Percentiles rank a stretch among this genome's conserved stretches.
These are phyloP conservation scores for Myotis davidii DNA, from an alignment of 2,113 vertebrate species.

Conservation along the genomic window DNA sequence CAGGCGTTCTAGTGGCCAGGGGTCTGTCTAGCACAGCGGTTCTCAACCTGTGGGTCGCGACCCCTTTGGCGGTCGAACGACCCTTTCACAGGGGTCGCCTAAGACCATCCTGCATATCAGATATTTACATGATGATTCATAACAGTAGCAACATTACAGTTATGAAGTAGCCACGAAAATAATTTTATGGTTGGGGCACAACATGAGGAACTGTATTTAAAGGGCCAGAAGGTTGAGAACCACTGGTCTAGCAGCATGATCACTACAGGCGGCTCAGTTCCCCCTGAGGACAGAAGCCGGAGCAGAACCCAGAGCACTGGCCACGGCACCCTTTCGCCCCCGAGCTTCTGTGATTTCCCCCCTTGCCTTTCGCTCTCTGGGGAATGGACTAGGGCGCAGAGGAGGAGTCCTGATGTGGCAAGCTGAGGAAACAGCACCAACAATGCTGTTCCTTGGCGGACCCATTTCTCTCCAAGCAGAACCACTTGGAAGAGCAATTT, in stretches of 20 bases:
- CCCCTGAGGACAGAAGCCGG: background rate
- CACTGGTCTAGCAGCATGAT: no score
- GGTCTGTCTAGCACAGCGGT: background rate
- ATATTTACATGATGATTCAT: no score
- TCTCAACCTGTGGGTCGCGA: no score
- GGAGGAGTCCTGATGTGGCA: background rate
- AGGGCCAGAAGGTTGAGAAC: no score
- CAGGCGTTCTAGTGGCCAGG: background rate
- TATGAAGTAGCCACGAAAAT: no score
- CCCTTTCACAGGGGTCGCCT: no score
- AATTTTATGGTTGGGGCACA: no score
- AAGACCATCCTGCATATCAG: no score
- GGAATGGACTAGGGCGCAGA: background rate
- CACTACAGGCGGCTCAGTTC: background rate
- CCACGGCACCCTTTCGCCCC: background rate
- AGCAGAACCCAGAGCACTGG: background rate
- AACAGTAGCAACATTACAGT: no score
- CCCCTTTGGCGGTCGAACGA: no score
- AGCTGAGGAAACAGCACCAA: background rate
- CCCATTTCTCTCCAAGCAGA: conserved; percentile 62
- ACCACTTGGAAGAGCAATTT: conserved; percentile 76
- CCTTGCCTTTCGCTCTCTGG: background rate
- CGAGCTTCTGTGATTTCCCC: background rate
- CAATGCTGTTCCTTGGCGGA: background rate
- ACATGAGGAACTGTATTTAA: no score